Conservation (phyloP, 2,797 vertebrate genomes). For the Agapornis canus region DNA sequence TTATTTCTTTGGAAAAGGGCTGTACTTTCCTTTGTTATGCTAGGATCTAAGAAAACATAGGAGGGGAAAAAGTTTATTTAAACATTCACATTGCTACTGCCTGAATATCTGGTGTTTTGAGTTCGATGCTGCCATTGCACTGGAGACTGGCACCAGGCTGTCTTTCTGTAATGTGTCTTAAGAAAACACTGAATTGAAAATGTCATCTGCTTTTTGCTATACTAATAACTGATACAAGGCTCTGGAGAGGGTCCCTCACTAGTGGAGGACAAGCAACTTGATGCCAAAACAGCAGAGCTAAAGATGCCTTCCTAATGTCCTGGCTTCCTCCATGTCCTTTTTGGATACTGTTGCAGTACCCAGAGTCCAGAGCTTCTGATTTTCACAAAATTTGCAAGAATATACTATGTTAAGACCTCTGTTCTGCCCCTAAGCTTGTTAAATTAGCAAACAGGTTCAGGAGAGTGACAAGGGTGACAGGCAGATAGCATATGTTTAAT, state of each 20-base stretch:
- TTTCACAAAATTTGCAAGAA: not conserved
- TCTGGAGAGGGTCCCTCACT: not conserved
- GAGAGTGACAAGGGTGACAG: not conserved
- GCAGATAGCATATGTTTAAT: not conserved
- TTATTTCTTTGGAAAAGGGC: not conserved
- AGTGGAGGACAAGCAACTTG: not conserved
- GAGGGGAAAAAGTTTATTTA: not conserved
- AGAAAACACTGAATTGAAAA: not conserved
- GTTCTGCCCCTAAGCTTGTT: not conserved
- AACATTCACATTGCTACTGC: not conserved
- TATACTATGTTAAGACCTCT: not conserved
- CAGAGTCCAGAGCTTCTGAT: not conserved
- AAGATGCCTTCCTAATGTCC: not conserved
- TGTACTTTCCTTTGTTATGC: not conserved
- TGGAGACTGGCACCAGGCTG: not conserved
- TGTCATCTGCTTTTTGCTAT: not conserved
- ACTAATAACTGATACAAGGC: not conserved
- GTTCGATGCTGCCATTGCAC: not conserved
- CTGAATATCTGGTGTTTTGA: not conserved
- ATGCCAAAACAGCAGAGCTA: not conserved
- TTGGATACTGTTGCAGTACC: not conserved
- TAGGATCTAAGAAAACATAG: not conserved
- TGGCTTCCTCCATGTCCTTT: not conserved
- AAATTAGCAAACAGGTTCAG: not conserved
- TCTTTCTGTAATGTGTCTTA: not conserved